phyloP scores from a whole-genome alignment of 1,140 invertebrate species.

The Nebria ingens region DNA sequence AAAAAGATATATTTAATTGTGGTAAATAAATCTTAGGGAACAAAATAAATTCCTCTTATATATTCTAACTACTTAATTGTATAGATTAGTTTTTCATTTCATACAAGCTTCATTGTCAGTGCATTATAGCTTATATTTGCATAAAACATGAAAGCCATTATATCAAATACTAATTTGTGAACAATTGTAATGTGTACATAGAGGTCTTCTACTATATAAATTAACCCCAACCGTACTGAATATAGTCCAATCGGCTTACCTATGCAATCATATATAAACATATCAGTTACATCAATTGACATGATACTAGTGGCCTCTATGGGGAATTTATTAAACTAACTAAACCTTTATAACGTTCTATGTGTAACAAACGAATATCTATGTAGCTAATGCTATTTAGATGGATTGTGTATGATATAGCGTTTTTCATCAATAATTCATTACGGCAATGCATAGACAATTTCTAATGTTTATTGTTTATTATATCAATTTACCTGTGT shows the following conservation, averaged over 20 bases:
- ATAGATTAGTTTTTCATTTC: too few relatives aligned
- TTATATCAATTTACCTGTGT: background rate
- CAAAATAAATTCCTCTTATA: too few relatives aligned
- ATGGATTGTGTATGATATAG: too few relatives aligned
- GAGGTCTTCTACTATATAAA: background rate
- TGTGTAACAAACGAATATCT: background rate
- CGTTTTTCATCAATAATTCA: background rate
- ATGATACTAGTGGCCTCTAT: background rate
- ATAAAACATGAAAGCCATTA: background rate
- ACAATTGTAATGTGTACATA: background rate
- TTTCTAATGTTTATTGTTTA: background rate
- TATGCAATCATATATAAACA: background rate
- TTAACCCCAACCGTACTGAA: background rate
- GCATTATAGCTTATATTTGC: background rate
- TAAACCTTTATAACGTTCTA: background rate
- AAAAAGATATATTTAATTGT: too few relatives aligned
- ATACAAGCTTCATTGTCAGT: too few relatives aligned
- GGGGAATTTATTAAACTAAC: conserved; percentile 8
- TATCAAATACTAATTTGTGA: background rate
- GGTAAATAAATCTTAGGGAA: too few relatives aligned
- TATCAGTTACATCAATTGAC: conserved; percentile 8
- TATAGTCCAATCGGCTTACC: background rate
- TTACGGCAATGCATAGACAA: background rate
- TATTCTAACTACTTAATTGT: too few relatives aligned
- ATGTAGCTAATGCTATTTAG: too few relatives aligned